These are phyloP conservation scores for Drosophila borborema DNA, from an alignment of 2,888 invertebrate species.

Conservation along the genomic window DNA sequence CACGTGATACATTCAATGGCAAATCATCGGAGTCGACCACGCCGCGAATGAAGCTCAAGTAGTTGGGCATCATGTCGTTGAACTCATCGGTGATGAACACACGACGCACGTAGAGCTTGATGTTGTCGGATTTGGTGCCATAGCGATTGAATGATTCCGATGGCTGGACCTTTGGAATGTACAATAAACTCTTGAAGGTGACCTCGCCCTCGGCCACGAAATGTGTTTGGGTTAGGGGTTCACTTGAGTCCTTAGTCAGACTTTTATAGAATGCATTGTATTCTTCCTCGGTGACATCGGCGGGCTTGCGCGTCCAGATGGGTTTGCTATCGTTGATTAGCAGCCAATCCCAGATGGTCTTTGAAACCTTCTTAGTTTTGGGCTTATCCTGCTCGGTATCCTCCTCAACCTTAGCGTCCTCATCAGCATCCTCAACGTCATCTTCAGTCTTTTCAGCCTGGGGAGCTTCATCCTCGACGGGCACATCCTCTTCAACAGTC, in stretches of 20 bases:
- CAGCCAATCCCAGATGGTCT: constrained; percentile 99
- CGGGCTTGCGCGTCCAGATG: constrained; percentile 97
- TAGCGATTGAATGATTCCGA: constrained; percentile 97
- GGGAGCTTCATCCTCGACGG: constrained; percentile 87
- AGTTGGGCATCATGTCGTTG: constrained; percentile 99
- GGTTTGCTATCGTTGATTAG: constrained; percentile 98
- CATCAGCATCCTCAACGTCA: constrained; percentile 85
- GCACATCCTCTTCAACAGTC: constrained; percentile 91
- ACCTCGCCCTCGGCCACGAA: constrained; percentile 99
- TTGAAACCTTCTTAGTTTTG: constrained; percentile 95
- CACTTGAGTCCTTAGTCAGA: constrained; percentile 94
- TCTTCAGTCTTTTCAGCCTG: constrained; percentile 86
- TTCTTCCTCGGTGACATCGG: constrained; percentile 94
- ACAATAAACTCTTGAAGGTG: constrained; percentile 98
- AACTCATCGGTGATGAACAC: constrained; percentile 99
- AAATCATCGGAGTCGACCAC: constrained; percentile 99
- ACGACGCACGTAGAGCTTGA: constrained; percentile 98
- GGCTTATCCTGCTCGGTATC: constrained; percentile 88
- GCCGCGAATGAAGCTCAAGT: constrained; percentile 97
- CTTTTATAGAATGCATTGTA: constrained; percentile 98
- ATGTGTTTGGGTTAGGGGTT: constrained; percentile 93
- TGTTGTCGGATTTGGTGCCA: constrained; percentile 96
- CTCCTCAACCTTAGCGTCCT: constrained; percentile 88
- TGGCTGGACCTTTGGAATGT: constrained; percentile 96
- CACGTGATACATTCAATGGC: constrained; percentile 98